phyloP scores from a whole-genome alignment of 2,888 invertebrate genomes.

The Panorpa germanica region DNA sequence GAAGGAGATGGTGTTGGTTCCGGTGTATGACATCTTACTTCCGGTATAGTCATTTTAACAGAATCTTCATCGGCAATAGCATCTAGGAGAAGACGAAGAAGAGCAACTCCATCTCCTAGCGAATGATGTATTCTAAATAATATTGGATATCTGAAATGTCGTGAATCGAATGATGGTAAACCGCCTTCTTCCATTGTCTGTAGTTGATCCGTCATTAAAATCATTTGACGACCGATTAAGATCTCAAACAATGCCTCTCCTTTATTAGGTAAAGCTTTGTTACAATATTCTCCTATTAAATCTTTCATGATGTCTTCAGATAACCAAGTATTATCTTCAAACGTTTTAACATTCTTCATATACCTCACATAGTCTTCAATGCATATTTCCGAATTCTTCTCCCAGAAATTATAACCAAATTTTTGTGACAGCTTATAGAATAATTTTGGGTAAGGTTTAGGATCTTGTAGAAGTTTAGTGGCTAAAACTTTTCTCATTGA shows the following conservation, averaged over 20 bases:
- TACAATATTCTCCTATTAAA: conserved; percentile 23
- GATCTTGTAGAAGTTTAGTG: conserved; percentile 12
- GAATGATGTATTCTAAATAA: conserved; percentile 33
- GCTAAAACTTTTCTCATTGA: conserved; percentile 12
- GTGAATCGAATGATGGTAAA: conserved; percentile 9
- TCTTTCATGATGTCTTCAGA: conserved; percentile 22
- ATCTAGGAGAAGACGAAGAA: conserved; percentile 27
- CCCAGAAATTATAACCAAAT: conserved; percentile 33
- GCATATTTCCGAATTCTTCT: conserved; percentile 20
- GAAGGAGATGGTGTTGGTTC: too few relatives aligned
- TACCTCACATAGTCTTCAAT: conserved; percentile 26
- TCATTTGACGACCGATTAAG: conserved; percentile 20
- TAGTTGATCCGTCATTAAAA: conserved; percentile 14
- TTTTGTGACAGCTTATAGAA: conserved; percentile 24
- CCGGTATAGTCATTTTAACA: too few relatives aligned
- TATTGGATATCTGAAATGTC: conserved; percentile 22
- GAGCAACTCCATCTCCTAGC: conserved; percentile 31
- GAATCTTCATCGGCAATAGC: conserved; percentile 23
- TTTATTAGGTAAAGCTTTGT: conserved; percentile 24
- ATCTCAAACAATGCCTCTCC: conserved; percentile 31
- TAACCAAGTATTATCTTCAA: too few relatives aligned
- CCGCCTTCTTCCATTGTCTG: too few relatives aligned
- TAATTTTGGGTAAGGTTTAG: conserved; percentile 21
- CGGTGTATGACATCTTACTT: too few relatives aligned
- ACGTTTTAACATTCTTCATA: too few relatives aligned